Conservation (phyloP, 2,113 vertebrate species). For the Grammomys surdaster region DNA sequence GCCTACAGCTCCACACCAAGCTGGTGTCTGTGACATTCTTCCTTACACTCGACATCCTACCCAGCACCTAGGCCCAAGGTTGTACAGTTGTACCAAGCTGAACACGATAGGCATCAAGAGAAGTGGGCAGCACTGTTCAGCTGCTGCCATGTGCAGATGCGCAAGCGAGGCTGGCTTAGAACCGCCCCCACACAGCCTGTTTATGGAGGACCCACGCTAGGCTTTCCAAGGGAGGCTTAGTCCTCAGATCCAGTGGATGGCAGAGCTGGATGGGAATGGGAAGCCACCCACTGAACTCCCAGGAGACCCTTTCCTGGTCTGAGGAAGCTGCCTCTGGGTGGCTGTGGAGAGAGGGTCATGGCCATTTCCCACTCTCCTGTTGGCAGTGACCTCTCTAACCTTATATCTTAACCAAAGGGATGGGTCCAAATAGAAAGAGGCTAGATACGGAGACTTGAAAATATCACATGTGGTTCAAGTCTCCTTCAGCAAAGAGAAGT, state of each 20-base stretch:
- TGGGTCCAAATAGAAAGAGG: background rate
- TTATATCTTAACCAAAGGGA: background rate
- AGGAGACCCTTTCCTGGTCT: rapidly evolving
- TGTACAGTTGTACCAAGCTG: background rate
- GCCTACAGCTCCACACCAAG: background rate
- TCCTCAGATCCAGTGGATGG: background rate
- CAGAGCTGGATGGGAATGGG: background rate
- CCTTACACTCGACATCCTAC: background rate
- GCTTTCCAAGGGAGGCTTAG: background rate
- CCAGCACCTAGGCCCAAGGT: background rate
- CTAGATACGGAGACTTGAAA: background rate
- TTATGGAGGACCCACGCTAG: background rate
- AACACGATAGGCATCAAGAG: background rate
- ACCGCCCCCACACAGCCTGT: background rate
- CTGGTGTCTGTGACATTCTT: background rate
- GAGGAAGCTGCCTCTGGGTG: background rate
- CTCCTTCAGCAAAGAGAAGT: background rate
- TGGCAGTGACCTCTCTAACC: background rate
- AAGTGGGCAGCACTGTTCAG: background rate
- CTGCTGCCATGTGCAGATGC: background rate
- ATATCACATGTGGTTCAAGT: background rate
- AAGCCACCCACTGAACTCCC: rapidly evolving
- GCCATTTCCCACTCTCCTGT: background rate
- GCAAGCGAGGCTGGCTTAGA: background rate
- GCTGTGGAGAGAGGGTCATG: background rate